Evolutionary conservation across 2,797 vertebrate genomes (phyloP), one percentile per base, ranked within the genome.

Genomic region (Gobio occitaniae): DNA sequence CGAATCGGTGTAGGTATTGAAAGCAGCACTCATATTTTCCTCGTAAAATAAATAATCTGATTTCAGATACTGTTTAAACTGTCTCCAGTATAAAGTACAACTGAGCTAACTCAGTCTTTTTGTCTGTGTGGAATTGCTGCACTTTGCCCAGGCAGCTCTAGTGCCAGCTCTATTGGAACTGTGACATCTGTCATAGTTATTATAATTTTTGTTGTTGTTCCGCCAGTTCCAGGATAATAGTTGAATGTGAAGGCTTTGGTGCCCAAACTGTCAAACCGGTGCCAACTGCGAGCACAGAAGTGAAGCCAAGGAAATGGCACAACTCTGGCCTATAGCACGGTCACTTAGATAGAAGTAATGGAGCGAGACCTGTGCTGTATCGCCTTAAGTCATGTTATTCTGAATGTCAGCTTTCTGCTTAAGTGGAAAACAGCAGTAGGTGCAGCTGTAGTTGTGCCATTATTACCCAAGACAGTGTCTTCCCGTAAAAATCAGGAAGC

Each of bases 121-220:
- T 77, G 32, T 66, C 48, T 69, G 38, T 21, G 32, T 78, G 76
- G 19, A 76, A 78, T 78, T 56, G 25, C 41, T 78, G 44, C 50
- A 85, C 38, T 82, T 71, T 82, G 76, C 69, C 54, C 69, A 72
- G 69, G 69, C 80, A 63, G 17, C 25, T 82, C 77, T 79, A 63
- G 19, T 47, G 76, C 77, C 83, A 72, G 77, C 68, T 74, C 56
- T 74, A 63, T 79, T 85, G 76, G 41, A 80, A 85, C 32, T 25
- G 32, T 80, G 83, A 85, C 83, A 85, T 85, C 83, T 80, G 83
- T 80, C 83, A 85, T 70, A 71, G 83, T 85, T 85, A 80, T 85
- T 80, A 72, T 63, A 52, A 65, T 85, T 48, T 48, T 79, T 69
- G 74, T 84, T 78, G 83, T 79, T 80, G 54, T 80, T 80, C 54